Evolutionary conservation across 2,113 vertebrate species (phyloP).

Genomic region (Cyprinus carpio): DNA sequence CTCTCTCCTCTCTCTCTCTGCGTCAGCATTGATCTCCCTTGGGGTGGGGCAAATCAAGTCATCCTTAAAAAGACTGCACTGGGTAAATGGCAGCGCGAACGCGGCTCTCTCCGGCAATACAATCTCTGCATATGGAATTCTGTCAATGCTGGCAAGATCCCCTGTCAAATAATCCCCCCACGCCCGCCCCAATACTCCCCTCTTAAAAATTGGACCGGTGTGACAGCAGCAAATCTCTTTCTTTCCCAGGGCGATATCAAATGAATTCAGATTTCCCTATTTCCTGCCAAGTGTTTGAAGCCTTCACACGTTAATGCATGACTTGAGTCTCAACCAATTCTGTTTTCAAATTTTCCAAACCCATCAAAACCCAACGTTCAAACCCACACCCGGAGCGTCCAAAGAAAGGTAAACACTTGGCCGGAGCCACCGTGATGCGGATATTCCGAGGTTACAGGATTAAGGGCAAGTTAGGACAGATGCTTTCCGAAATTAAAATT

Average conservation of each 20-base stretch:
- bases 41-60: slow-evolving; percentile 42
- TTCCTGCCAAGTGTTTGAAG: slow-evolving; percentile 36
- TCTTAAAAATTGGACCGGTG: slow-evolving; percentile 40
- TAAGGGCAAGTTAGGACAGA: slow-evolving; percentile 6
- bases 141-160: slow-evolving; percentile 50
- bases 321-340: slow-evolving; percentile 15
- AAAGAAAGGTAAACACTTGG: slow-evolving; percentile 42
- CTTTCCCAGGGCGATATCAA: slow-evolving; percentile 39
- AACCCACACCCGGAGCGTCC: neutral
- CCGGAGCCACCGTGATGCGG: neutral
- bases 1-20: slow-evolving; percentile 13
- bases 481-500: neutral
- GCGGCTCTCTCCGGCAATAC: slow-evolving; percentile 34
- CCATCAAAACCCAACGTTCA: too few species aligned
- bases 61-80: slow-evolving; percentile 17
- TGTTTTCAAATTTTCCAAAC: too few species aligned
- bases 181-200: too few species aligned
- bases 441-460: slow-evolving; percentile 21
- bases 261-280: slow-evolving; percentile 55
- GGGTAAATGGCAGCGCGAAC: slow-evolving; percentile 19
- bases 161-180: too few species aligned
- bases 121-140: slow-evolving; percentile 37
- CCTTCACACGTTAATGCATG: slow-evolving; percentile 33
- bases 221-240: slow-evolving; percentile 43
- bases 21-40: slow-evolving; percentile 3